Conservation (phyloP, 2,797 vertebrate genomes). For the Delichon dasypus region DNA sequence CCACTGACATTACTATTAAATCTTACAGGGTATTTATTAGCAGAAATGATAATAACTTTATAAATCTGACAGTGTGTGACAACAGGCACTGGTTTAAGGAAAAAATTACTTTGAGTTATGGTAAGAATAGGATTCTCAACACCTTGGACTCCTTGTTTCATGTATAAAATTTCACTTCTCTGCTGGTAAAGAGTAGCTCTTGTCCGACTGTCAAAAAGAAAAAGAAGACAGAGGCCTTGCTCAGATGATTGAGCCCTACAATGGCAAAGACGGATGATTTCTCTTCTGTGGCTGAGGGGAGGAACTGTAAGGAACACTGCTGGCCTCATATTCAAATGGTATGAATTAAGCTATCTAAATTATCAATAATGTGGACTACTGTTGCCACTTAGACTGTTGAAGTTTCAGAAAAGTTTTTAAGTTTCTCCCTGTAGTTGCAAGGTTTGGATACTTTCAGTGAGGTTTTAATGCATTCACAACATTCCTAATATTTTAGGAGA, state of each 20-base stretch:
- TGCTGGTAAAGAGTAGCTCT: not conserved
- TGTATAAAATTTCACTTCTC: not conserved
- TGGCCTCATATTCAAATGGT: not conserved
- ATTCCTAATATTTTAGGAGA: not conserved
- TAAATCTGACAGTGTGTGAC: not conserved
- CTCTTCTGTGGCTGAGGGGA: not conserved
- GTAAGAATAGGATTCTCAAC: not conserved
- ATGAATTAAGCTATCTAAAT: not conserved
- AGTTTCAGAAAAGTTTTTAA: not conserved
- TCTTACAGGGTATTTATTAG: not conserved
- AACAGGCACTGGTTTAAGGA: not conserved
- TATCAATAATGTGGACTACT: not conserved
- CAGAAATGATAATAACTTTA: not conserved
- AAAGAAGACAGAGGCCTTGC: not conserved
- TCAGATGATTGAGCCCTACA: not conserved
- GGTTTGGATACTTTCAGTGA: not conserved
- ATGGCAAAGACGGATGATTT: not conserved
- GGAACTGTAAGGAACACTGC: not conserved
- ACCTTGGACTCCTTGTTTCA: not conserved
- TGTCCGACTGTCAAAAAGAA: not conserved
- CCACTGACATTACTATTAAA: not conserved
- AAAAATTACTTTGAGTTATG: not conserved
- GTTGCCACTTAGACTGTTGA: not conserved
- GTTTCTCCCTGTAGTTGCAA: not conserved
- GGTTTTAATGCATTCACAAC: not conserved